Percentiles rank a stretch among this genome's conserved stretches.
phyloP scores from a whole-genome alignment of 1,140 invertebrate species.

The Spodoptera frugiperda region DNA sequence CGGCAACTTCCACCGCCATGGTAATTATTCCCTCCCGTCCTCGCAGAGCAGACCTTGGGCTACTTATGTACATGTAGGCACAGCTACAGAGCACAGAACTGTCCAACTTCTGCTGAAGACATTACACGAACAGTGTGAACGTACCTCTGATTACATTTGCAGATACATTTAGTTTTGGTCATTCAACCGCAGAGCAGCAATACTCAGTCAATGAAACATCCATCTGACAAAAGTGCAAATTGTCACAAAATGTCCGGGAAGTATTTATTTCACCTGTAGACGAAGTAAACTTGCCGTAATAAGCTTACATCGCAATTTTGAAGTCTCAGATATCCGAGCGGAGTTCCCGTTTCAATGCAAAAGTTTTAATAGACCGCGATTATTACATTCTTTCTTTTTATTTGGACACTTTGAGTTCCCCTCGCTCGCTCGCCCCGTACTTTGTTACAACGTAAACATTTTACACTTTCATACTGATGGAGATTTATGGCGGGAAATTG shows the following conservation, averaged over 20 bases:
- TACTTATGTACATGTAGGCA: neutral
- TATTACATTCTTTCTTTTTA: slow-evolving; percentile 41
- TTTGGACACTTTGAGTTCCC: slow-evolving; percentile 4
- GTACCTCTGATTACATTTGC: too few relatives aligned
- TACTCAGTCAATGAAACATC: too few relatives aligned
- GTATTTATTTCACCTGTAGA: slow-evolving; percentile 26
- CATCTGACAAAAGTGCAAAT: neutral
- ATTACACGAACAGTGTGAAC: neutral
- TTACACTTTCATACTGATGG: neutral
- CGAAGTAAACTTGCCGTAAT: neutral
- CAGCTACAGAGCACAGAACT: neutral
- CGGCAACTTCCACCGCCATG: slow-evolving; percentile 9
- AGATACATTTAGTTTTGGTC: too few relatives aligned
- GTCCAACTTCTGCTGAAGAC: slow-evolving; percentile 4
- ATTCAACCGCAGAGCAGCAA: too few relatives aligned
- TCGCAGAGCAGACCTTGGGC: neutral
- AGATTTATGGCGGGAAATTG: slow-evolving; percentile 14
- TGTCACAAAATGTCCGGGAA: neutral
- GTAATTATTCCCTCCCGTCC: slow-evolving; percentile 8
- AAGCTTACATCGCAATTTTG: slow-evolving; percentile 24
- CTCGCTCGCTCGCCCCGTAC: neutral
- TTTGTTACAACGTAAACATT: slow-evolving; percentile 27
- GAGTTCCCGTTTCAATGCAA: neutral
- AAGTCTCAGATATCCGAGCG: neutral
- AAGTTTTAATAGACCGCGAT: slow-evolving; percentile 51